These are phyloP conservation scores for Alcedo quadribrachys DNA, from an alignment of 2,797 vertebrate genomes.

Conservation along the genomic window DNA sequence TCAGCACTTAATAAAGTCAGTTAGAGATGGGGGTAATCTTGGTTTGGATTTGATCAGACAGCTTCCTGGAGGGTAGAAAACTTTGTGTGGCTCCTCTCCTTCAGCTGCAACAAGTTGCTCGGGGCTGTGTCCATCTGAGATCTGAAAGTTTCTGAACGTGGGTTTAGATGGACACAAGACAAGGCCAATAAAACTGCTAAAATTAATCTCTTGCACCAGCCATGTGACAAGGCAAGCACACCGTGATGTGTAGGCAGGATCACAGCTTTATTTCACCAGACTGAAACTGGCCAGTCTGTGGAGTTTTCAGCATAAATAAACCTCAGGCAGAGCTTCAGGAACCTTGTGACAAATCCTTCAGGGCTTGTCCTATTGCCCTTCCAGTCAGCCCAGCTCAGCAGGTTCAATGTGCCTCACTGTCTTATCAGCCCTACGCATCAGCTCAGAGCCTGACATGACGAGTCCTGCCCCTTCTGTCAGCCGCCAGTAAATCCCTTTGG, in stretches of 20 bases:
- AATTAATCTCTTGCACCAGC: neutral
- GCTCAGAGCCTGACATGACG: neutral
- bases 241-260: fast-evolving
- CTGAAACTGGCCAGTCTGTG: neutral
- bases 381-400: neutral
- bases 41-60: neutral
- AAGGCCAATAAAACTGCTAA: neutral
- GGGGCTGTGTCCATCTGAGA: fast-evolving
- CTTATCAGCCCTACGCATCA: fast-evolving
- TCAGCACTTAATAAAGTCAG: neutral
- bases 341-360: fast-evolving
- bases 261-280: neutral
- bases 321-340: neutral
- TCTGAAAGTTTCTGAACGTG: neutral
- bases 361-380: neutral
- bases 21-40: neutral
- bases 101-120: neutral
- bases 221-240: fast-evolving
- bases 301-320: neutral
- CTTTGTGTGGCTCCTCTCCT: neutral
- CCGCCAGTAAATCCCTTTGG: neutral
- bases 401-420: neutral
- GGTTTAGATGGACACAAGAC: neutral
- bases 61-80: neutral
- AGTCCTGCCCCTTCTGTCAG: fast-evolving